Percentiles rank a stretch among this genome's conserved stretches.
phyloP scores from a whole-genome alignment of 23 tunicate genomes.

The Oikopleura albicans region DNA sequence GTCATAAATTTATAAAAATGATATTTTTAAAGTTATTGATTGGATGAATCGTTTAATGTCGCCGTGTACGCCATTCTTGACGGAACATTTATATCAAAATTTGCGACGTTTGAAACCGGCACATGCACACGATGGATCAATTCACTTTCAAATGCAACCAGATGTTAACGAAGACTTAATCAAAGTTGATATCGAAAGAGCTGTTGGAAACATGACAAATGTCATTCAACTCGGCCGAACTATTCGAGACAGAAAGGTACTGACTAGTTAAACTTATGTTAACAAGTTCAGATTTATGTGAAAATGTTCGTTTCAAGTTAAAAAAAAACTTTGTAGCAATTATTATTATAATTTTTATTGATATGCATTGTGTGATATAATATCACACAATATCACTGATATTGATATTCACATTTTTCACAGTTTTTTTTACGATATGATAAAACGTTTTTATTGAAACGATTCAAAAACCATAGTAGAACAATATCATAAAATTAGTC shows the following conservation, averaged over 20 bases:
- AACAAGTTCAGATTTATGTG: too few relatives aligned
- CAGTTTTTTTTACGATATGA: too few relatives aligned
- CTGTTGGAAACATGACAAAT: slow-evolving; percentile 64
- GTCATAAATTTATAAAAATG: too few relatives aligned
- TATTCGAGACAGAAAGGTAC: slow-evolving; percentile 64
- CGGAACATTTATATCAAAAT: slow-evolving; percentile 90
- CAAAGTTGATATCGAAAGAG: slow-evolving; percentile 47
- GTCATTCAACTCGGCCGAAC: slow-evolving; percentile 77
- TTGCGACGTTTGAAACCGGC: slow-evolving; percentile 35
- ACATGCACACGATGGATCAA: slow-evolving; percentile 21
- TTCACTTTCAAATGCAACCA: slow-evolving; percentile 75
- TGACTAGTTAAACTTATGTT: slow-evolving; percentile 32
- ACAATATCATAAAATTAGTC: too few relatives aligned
- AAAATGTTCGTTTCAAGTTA: too few relatives aligned
- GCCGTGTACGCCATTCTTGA: slow-evolving; percentile 80
- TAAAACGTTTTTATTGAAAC: too few relatives aligned
- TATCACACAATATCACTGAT: too few relatives aligned
- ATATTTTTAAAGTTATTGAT: background rate
- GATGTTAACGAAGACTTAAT: slow-evolving; percentile 42
- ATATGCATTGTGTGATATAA: background rate
- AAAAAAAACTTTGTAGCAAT: too few relatives aligned
- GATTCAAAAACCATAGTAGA: too few relatives aligned
- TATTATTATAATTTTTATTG: too few relatives aligned
- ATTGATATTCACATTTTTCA: too few relatives aligned
- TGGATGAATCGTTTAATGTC: slow-evolving; percentile 24